Conservation (phyloP, 2,888 invertebrate genomes). For the Epicampocera succincta region DNA sequence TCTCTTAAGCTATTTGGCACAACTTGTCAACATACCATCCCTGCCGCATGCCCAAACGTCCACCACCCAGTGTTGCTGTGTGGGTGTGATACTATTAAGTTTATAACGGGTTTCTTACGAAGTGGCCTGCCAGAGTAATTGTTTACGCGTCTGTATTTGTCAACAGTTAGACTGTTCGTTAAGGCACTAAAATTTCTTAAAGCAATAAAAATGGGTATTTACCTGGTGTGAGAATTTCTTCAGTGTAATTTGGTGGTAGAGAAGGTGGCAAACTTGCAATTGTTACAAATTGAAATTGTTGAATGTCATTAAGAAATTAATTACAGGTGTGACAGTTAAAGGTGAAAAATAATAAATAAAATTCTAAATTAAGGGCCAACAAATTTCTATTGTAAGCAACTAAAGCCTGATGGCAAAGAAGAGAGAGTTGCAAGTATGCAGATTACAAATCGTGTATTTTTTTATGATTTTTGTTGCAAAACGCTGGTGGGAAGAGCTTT, state of each 20-base stretch:
- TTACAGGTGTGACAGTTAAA: conserved; percentile 63
- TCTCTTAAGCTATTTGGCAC: too few relatives aligned
- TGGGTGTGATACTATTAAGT: conserved; percentile 28
- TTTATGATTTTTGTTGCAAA: too few relatives aligned
- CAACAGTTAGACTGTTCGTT: background rate
- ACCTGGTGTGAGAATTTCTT: conserved; percentile 1
- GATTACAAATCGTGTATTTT: too few relatives aligned
- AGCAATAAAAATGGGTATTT: conserved; percentile 34
- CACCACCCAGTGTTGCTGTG: background rate
- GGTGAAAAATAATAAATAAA: conserved; percentile 62
- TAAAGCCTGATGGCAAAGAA: too few relatives aligned
- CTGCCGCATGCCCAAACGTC: conserved; percentile 18
- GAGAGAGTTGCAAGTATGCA: too few relatives aligned
- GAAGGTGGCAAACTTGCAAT: conserved; percentile 31
- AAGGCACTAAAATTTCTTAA: conserved; percentile 16
- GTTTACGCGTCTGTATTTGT: background rate
- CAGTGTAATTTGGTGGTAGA: background rate
- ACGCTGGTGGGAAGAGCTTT: too few relatives aligned
- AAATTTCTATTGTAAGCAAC: too few relatives aligned
- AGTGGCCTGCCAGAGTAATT: conserved; percentile 27
- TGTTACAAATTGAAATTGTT: conserved; percentile 65
- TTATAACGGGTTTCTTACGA: conserved; percentile 22
- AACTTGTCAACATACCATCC: too few relatives aligned
- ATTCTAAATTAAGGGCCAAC: background rate
- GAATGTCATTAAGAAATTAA: conserved; percentile 66